phyloP scores from a whole-genome alignment of 2,888 invertebrate species.

The Idaea straminata region DNA sequence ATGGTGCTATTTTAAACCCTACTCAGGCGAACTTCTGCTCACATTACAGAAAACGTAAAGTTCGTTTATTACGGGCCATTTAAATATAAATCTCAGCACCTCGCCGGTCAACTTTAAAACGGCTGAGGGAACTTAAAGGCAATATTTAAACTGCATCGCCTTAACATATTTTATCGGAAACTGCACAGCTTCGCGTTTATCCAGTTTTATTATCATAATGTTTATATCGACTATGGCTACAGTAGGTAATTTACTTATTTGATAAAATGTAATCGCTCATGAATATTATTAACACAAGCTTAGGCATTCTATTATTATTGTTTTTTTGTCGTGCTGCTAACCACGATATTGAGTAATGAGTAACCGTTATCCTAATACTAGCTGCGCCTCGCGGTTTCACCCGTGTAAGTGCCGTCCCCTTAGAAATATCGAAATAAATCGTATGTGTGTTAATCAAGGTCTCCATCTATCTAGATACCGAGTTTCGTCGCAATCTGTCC shows the following conservation, averaged over 20 bases:
- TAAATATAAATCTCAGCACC: neutral
- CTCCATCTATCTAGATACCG: no score
- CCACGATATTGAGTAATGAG: no score
- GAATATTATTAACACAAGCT: no score
- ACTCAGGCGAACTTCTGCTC: neutral
- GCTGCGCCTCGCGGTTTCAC: no score
- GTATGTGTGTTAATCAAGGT: no score
- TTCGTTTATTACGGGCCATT: neutral
- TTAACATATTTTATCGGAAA: neutral
- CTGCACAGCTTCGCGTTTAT: neutral
- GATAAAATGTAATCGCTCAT: no score
- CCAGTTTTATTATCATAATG: neutral
- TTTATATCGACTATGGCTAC: neutral
- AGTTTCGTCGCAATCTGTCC: no score
- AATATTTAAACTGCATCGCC: constrained; percentile 14
- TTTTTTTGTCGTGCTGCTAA: no score
- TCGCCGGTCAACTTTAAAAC: neutral
- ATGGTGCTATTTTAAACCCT: neutral
- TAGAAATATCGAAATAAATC: no score
- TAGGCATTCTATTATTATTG: no score
- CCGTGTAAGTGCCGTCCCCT: no score
- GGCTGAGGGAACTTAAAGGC: neutral
- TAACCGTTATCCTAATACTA: no score
- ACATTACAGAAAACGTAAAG: neutral
- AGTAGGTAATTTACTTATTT: neutral